A percentile compares a stretch with the other conserved stretches of the same genome.
These are phyloP conservation scores for Nematostella vectensis DNA, from an alignment of 92 coral and sea anemone genomes.

Conservation along the genomic window DNA sequence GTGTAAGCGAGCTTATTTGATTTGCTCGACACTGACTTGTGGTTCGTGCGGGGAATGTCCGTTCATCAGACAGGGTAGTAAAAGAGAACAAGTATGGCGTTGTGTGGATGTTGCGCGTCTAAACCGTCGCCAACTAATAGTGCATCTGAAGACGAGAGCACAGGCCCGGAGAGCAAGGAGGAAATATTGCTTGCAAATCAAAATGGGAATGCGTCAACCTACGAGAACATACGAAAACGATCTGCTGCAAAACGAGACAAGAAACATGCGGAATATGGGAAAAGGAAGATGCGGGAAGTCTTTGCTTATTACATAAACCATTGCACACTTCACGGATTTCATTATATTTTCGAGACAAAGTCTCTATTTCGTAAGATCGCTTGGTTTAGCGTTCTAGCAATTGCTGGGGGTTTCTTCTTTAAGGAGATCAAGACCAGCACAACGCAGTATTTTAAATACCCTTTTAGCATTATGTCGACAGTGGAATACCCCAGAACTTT, in stretches of 20 bases:
- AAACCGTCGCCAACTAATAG: constrained; percentile 8
- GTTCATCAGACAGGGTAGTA: background rate
- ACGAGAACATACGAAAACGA: constrained; percentile 8
- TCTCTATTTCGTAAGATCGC: constrained; percentile 44
- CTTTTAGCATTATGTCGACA: constrained; percentile 68
- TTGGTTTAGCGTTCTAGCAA: constrained; percentile 49
- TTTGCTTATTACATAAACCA: constrained; percentile 41
- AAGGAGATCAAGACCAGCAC: constrained; percentile 65
- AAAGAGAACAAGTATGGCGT: background rate
- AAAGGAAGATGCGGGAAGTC: constrained; percentile 24
- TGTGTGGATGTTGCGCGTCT: constrained; percentile 1
- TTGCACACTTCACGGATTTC: constrained; percentile 70
- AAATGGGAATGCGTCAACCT: constrained; percentile 18
- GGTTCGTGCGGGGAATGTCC: background rate
- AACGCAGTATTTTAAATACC: constrained; percentile 42
- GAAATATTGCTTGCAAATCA: constrained; percentile 24
- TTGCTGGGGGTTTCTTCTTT: constrained; percentile 56
- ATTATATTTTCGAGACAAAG: constrained; percentile 70
- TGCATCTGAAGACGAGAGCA: constrained; percentile 14
- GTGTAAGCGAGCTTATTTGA: too few species aligned
- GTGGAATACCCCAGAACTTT: constrained; percentile 51
- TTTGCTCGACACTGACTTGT: too few species aligned
- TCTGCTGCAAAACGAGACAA: constrained; percentile 1
- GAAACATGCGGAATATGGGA: constrained; percentile 17
- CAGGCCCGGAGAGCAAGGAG: constrained; percentile 6